Base-by-base conservation (phyloP, 2,797 vertebrate species). In the Sebastes hubbsi region DNA sequence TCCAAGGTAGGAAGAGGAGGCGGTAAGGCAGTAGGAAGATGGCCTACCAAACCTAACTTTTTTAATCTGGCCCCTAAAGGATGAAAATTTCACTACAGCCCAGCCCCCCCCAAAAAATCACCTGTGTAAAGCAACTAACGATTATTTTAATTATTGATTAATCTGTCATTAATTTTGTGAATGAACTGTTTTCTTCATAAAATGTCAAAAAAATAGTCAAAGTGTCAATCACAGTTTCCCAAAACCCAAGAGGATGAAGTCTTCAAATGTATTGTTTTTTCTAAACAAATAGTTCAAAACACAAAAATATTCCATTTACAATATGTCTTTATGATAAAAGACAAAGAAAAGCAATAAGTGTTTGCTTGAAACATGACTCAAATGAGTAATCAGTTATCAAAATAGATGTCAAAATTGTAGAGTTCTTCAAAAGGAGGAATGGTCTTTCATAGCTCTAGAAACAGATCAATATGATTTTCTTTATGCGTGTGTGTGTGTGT, bases 1-100 rank as follows among this genome's bases (percentile, higher is more conserved):
- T 29, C 72, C 2, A 95, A 68, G 95, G 98, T 94, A 73, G 10
- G 66, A 73, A 2, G 34, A 52, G 29, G 36, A 56, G 3, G 66
- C 55, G 3, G n/a, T 4, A 24, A 12, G 30, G 24, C 2, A 10
- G 49, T 13, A 16, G 11, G 13, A 27, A 3, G 24, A 68, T n/a
- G 22, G 30, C 60, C 20, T 34, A n/a, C 2, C 29, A 34, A 36
- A 27, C 2, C 2, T 12, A 20, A 46, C 20, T 25, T 1, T 5
- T 20, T 52, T 54, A 54, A 13, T 36, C 10, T 18, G 1, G 22
- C 29, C 6, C 1, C 49, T 25, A 12, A 56, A 16, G n/a, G 34
- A 49, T 24, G 14, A 4, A 18, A 38, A 46, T 0, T 34, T 59
- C 2, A 67, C 34, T 49, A 6, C 11, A 27, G 9, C 18, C 29